phyloP scores from a whole-genome alignment of 1,140 invertebrate species.

The Druon quercuslanigerum region DNA sequence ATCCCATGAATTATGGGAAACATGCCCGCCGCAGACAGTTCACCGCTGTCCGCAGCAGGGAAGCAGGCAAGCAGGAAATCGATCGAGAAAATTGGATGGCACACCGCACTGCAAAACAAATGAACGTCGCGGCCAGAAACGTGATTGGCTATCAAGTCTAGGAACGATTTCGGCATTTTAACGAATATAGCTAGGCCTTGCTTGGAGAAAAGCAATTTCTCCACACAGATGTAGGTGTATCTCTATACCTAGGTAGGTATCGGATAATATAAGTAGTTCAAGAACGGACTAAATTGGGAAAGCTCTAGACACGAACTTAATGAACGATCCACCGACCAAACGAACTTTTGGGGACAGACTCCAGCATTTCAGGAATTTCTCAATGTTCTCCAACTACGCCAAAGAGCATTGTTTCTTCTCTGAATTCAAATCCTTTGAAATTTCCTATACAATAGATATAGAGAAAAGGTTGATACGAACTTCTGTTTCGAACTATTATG shows the following conservation, averaged over 20 bases:
- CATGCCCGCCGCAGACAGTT: not conserved
- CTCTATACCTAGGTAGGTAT: constrained; percentile 10
- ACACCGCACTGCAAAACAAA: constrained; percentile 59
- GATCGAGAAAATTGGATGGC: constrained; percentile 59
- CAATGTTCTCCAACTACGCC: constrained; percentile 2
- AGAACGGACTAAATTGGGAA: constrained; percentile 17
- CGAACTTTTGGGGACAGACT: constrained; percentile 2
- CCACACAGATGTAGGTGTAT: constrained; percentile 9
- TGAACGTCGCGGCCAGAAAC: constrained; percentile 51
- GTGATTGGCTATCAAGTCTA: constrained; percentile 58
- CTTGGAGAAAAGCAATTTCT: constrained; percentile 1
- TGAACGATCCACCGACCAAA: constrained; percentile 23
- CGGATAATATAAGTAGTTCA: constrained; percentile 9
- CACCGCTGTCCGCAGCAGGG: constrained; percentile 1
- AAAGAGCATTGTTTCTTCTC: constrained; percentile 10
- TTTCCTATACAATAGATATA: not conserved
- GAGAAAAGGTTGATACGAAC: not conserved
- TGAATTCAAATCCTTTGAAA: constrained; percentile 10
- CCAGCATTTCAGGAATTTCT: not conserved
- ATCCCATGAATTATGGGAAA: not conserved
- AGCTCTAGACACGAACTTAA: not conserved
- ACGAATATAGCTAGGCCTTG: constrained; percentile 43
- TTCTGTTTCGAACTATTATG: not conserved
- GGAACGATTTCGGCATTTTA: constrained; percentile 54
- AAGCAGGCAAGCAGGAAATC: constrained; percentile 43